These are phyloP conservation scores for Agriopis leucophaearia DNA, from an alignment of 2,888 invertebrate species.

Conservation along the genomic window DNA sequence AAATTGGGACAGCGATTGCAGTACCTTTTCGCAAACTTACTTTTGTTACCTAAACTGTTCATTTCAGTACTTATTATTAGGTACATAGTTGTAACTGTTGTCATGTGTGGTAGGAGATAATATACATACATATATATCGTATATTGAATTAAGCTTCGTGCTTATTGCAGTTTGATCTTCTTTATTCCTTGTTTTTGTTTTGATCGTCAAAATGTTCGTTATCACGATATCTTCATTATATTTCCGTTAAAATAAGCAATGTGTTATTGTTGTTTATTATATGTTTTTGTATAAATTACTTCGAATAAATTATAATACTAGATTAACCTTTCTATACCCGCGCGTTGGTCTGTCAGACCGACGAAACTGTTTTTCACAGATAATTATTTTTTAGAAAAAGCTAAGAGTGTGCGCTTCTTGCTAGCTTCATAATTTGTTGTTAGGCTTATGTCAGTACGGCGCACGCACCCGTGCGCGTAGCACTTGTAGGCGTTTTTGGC, in stretches of 20 bases:
- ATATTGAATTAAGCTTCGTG: background rate
- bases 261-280: background rate
- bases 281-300: background rate
- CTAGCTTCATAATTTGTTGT: too few relatives aligned
- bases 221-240: conserved; percentile 13
- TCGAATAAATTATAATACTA: conserved; percentile 9
- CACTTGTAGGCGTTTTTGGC: too few relatives aligned
- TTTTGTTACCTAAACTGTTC: conserved; percentile 46
- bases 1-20: conserved; percentile 78
- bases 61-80: too few relatives aligned
- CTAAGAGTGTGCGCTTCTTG: too few relatives aligned
- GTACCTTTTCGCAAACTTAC: conserved; percentile 57
- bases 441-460: too few relatives aligned
- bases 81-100: background rate
- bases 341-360: too few relatives aligned
- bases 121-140: background rate
- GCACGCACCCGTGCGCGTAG: too few relatives aligned
- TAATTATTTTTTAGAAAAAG: too few relatives aligned
- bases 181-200: conserved; percentile 13
- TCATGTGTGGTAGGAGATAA: background rate
- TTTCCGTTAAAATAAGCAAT: conserved; percentile 4
- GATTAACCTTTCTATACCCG: too few relatives aligned
- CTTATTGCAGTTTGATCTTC: background rate
- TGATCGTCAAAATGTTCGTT: background rate
- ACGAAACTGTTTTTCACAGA: too few relatives aligned